A percentile compares a stretch with the other conserved stretches of the same genome.
These are phyloP conservation scores for Nebria ingens DNA, from an alignment of 1,140 invertebrate genomes.

Conservation along the genomic window DNA sequence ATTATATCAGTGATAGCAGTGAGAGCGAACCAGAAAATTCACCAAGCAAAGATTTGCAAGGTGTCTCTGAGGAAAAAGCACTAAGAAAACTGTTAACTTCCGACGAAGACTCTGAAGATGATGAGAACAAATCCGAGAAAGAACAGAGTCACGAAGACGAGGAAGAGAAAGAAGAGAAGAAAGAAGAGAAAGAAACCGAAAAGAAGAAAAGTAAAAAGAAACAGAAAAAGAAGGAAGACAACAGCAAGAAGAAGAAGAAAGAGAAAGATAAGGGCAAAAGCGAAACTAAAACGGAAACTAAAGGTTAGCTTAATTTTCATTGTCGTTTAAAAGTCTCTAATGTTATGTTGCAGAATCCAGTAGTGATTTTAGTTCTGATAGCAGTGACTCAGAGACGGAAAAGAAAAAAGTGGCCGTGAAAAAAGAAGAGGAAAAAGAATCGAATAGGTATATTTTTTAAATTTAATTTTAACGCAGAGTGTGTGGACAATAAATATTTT, in stretches of 20 bases:
- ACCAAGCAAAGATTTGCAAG: slow-evolving; percentile 30
- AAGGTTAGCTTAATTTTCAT: slow-evolving; percentile 10
- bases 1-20: slow-evolving; percentile 79
- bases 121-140: slow-evolving; percentile 55
- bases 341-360: slow-evolving; percentile 42
- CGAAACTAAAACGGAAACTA: slow-evolving; percentile 19
- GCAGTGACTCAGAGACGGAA: slow-evolving; percentile 48
- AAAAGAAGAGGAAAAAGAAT: slow-evolving; percentile 30
- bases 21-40: slow-evolving; percentile 68
- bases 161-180: slow-evolving; percentile 43
- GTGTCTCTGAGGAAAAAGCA: slow-evolving; percentile 82
- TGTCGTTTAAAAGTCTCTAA: not conserved
- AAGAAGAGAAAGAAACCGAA: slow-evolving; percentile 44
- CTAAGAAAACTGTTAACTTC: slow-evolving; percentile 76
- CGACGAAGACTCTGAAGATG: slow-evolving; percentile 81
- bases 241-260: slow-evolving; percentile 50
- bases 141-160: slow-evolving; percentile 44
- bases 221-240: slow-evolving; percentile 50
- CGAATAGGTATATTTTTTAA: slow-evolving; percentile 17
- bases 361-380: slow-evolving; percentile 64
- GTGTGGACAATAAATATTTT: slow-evolving; percentile 10
- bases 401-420: slow-evolving; percentile 34
- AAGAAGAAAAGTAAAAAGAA: slow-evolving; percentile 46
- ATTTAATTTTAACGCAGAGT: not conserved
- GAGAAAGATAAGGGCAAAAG: slow-evolving; percentile 24